phyloP scores from a whole-genome alignment of 2,113 vertebrate genomes.

The Pipa parva region DNA sequence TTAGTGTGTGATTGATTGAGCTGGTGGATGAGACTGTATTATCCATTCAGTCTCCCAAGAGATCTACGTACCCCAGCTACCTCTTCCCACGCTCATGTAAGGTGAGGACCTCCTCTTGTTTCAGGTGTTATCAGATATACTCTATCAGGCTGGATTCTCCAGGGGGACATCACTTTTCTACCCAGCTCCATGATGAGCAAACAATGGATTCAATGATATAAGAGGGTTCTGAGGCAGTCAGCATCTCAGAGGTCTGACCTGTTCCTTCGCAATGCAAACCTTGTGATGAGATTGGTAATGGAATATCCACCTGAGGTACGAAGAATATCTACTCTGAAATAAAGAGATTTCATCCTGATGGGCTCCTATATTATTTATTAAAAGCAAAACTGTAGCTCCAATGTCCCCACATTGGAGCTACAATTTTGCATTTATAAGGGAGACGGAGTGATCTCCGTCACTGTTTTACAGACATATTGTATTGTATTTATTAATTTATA shows the following conservation, averaged over 20 bases:
- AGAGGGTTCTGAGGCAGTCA: background rate
- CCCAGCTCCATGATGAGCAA: background rate
- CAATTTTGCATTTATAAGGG: too few species aligned
- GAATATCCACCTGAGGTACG: background rate
- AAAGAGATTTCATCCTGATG: background rate
- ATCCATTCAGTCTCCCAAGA: background rate
- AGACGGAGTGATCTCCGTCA: too few species aligned
- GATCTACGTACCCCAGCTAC: background rate
- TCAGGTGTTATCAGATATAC: constrained; percentile 1
- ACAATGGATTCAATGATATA: background rate
- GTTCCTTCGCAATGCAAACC: background rate
- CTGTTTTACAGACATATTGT: too few species aligned
- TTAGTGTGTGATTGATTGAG: constrained; percentile 14
- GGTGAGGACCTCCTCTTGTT: constrained; percentile 22
- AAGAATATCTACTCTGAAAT: background rate
- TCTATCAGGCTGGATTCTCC: constrained; percentile 7
- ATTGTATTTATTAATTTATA: too few species aligned
- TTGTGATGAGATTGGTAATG: constrained; percentile 11
- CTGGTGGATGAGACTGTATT: background rate
- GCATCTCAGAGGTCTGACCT: background rate
- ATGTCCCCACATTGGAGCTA: too few species aligned
- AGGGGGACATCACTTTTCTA: constrained; percentile 8
- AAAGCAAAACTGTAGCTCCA: too few species aligned
- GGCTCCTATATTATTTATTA: too few species aligned
- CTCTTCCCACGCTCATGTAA: background rate